Evolutionary conservation across 2,797 vertebrate species (phyloP), one percentile per base, ranked within the genome.

Genomic region (Delichon dasypus): DNA sequence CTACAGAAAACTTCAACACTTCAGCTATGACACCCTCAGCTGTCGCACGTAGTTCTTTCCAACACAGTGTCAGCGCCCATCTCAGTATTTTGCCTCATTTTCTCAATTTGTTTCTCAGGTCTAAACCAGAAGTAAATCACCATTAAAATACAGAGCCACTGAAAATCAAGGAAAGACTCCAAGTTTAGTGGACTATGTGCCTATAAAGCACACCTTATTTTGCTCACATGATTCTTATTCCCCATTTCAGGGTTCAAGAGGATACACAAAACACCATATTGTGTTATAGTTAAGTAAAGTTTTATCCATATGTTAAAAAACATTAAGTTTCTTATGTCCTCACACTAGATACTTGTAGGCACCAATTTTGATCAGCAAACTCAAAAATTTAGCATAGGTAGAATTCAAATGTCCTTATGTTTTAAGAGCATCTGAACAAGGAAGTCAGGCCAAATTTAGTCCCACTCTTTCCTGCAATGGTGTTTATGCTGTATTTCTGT

Each of bases 281-380:
- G 8, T 7, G 13, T 9, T 62, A 19, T 54, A 21, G 7, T 61
- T 45, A 38, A 71, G 16, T 55, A 44, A 54, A 62, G 73, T 2
- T 76, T 73, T 20, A 53, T 29, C 32, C 13, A 12, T 13, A 5
- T 1, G 4, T 23, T 1, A 15, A 72, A 61, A 64, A 16, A 0
- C 0, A 0, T 8, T 8, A 15, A 5, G 4, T 22, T 80, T 86
- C 9, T 6, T 68, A 44, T 77, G 13, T 7, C 7, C 7, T 74
- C 14, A 42, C 21, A 4, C 22, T 74, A 74, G 26, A 19, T 87
- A 73, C 21, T 30, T 66, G 11, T 14, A 48, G 18, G 12, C 18
- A 78, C 13, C 2, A 23, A 8, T 70, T 50, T 65, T 83, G 15
- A 60, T 23, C 36, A 58, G 10, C 26, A 83, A 71, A 72, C 13